Conservation (phyloP, 2,888 invertebrate species). For the Galerucella calmariensis region DNA sequence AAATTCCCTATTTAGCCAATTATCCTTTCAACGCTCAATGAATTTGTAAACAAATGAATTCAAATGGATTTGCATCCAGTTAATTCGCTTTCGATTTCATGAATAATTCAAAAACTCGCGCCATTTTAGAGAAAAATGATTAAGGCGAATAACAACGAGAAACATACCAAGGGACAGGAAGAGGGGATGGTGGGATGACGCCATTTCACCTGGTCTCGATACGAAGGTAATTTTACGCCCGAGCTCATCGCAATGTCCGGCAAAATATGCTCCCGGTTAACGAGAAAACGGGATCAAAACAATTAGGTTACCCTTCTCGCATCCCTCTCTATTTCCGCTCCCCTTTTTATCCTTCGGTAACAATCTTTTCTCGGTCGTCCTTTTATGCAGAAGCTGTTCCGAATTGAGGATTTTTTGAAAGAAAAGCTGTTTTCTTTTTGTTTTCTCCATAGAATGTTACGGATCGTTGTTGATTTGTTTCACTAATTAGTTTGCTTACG, state of each 20-base stretch:
- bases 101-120: conserved; percentile 57
- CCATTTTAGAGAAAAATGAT: conserved; percentile 39
- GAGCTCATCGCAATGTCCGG: conserved; percentile 51
- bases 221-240: conserved; percentile 53
- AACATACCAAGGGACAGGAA: conserved; percentile 18
- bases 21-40: conserved; percentile 47
- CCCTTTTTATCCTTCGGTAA: conserved; percentile 15
- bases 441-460: conserved; percentile 26
- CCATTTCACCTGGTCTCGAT: conserved; percentile 37
- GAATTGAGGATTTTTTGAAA: conserved; percentile 30
- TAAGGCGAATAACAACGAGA: conserved; percentile 29
- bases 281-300: conserved; percentile 46
- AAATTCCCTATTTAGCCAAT: conserved; percentile 38
- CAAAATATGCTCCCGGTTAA: conserved; percentile 49
- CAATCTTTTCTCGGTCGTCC: conserved; percentile 14
- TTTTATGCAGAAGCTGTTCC: conserved; percentile 34
- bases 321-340: conserved; percentile 12
- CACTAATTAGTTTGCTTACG: conserved; percentile 36
- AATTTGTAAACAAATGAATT: conserved; percentile 53
- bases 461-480: conserved; percentile 29
- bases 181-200: neutral
- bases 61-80: conserved; percentile 55
- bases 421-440: conserved; percentile 31
- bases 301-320: conserved; percentile 38
- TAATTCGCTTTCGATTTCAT: conserved; percentile 58